Evolutionary conservation across 2,797 vertebrate species (phyloP).

Genomic region (Coracias cyanogaster): DNA sequence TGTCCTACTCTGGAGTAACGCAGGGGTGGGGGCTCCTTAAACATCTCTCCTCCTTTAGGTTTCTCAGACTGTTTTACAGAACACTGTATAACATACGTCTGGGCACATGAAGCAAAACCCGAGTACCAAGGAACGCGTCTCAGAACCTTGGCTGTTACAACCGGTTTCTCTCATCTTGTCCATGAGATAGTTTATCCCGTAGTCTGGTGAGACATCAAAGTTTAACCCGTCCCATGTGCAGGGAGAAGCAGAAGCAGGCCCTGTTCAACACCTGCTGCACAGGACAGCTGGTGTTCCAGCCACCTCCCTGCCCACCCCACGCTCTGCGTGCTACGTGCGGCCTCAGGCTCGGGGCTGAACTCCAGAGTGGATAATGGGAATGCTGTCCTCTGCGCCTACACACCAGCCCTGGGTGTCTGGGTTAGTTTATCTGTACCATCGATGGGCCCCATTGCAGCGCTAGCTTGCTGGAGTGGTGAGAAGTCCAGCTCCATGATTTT

Average conservation of each 20-base stretch:
- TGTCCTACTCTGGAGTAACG: neutral
- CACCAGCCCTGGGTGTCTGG: neutral
- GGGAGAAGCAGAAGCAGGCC: neutral
- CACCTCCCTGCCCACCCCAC: accelerated
- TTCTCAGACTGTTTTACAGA: neutral
- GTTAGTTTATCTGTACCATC: neutral
- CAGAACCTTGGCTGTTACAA: neutral
- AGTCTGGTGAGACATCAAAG: neutral
- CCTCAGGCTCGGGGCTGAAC: neutral
- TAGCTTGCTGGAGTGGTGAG: neutral
- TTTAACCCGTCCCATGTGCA: neutral
- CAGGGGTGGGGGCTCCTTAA: neutral
- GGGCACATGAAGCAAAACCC: neutral
- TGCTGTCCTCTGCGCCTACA: neutral
- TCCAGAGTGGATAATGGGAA: accelerated
- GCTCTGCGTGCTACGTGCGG: accelerated
- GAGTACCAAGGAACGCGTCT: neutral
- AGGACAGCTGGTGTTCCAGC: accelerated
- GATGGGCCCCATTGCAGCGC: accelerated
- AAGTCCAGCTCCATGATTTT: neutral
- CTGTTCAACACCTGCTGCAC: neutral
- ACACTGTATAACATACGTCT: neutral
- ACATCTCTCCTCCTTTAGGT: neutral
- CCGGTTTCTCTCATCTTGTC: neutral
- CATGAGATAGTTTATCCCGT: neutral